phyloP scores from a whole-genome alignment of 2,797 vertebrate genomes.

The Nannoperca obscura region DNA sequence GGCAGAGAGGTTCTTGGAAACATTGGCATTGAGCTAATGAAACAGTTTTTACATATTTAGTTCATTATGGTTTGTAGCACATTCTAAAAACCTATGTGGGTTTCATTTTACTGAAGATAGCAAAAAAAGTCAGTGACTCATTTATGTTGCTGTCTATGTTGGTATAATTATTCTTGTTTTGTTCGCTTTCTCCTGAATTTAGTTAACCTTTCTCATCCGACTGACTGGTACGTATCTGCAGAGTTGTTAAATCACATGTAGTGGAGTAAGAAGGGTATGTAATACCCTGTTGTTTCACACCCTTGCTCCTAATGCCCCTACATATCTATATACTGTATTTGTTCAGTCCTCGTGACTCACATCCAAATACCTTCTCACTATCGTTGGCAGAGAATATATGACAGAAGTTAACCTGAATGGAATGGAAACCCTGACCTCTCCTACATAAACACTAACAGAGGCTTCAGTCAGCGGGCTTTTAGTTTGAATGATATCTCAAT shows the following conservation, averaged over 20 bases:
- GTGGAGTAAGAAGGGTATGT: background rate
- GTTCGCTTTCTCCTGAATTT: background rate
- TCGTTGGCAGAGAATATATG: conserved; percentile 66
- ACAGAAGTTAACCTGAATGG: conserved; percentile 72
- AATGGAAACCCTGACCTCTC: conserved; percentile 83
- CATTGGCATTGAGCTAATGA: background rate
- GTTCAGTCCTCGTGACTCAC: conserved; percentile 57
- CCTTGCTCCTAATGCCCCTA: conserved; percentile 23
- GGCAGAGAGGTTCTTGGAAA: background rate
- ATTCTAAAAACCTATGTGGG: background rate
- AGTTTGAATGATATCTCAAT: conserved; percentile 87
- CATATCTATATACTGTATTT: conserved; percentile 49
- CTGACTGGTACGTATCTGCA: conserved; percentile 1
- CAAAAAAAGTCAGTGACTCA: conserved; percentile 9
- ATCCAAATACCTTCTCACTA: conserved; percentile 61
- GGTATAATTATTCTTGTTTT: conserved; percentile 7
- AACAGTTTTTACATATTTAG: background rate
- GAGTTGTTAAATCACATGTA: conserved; percentile 43
- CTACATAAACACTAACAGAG: conserved; percentile 80
- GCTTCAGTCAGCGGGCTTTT: conserved; percentile 82
- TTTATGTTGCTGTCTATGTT: conserved; percentile 6
- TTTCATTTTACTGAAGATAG: background rate
- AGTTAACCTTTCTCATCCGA: conserved; percentile 20
- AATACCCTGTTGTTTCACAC: conserved; percentile 25
- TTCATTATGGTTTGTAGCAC: background rate